Conservation (phyloP, 2,113 vertebrate species). For the Danionella cerebrum region DNA sequence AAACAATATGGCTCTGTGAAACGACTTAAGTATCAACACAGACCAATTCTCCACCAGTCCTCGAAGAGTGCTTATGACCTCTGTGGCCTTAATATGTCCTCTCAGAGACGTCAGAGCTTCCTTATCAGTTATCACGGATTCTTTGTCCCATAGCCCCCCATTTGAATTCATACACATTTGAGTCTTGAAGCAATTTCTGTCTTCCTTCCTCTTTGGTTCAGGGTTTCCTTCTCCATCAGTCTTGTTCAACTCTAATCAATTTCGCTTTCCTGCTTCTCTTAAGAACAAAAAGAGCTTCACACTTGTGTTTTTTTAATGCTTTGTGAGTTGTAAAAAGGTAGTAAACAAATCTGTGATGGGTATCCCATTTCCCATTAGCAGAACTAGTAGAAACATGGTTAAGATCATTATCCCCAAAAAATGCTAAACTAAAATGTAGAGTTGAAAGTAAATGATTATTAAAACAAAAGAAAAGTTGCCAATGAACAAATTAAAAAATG, state of each 20-base stretch:
- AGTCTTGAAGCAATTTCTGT: constrained; percentile 49
- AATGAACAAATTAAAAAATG: no score
- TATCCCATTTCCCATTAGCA: neutral
- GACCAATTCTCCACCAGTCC: constrained; percentile 22
- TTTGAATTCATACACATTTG: constrained; percentile 48
- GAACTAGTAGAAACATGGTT: no score
- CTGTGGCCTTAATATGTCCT: constrained; percentile 49
- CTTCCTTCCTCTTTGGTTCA: constrained; percentile 63
- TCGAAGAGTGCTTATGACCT: constrained; percentile 46
- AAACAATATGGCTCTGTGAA: constrained; percentile 48
- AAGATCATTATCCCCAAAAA: no score
- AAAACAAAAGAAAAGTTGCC: no score
- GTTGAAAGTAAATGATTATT: no score
- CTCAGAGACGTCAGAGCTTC: constrained; percentile 57
- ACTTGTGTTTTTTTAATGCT: neutral
- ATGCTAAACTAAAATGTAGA: no score
- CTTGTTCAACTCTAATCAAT: constrained; percentile 24
- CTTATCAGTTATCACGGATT: constrained; percentile 61
- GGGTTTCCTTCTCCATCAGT: constrained; percentile 60
- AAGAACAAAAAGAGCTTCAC: neutral
- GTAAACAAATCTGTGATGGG: neutral
- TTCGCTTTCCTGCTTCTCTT: constrained; percentile 25
- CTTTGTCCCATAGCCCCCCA: constrained; percentile 38
- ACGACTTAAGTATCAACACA: constrained; percentile 51
- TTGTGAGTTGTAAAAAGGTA: neutral